Percentiles rank a stretch among this genome's conserved stretches.
Conservation (phyloP, 2,888 invertebrate genomes). For the Stomorhina lunata region DNA sequence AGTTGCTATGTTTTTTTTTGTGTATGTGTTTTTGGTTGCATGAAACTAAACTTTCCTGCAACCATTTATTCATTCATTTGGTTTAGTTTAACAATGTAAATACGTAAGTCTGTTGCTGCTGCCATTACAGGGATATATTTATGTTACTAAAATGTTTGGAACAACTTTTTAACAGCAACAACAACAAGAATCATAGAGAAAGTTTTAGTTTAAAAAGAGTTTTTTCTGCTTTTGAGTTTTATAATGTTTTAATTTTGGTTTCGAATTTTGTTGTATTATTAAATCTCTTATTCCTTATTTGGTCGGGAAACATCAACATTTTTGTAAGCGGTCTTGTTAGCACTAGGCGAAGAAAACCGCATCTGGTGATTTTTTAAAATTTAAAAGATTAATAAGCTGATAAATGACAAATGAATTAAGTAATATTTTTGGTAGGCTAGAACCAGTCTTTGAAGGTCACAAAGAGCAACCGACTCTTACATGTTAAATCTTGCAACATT, state of each 20-base stretch:
- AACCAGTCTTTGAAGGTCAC: no score
- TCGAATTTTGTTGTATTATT: not conserved
- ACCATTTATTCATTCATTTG: constrained; percentile 1
- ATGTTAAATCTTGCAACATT: no score
- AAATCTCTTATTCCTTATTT: not conserved
- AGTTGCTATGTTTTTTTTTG: constrained; percentile 9
- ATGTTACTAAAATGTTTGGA: not conserved
- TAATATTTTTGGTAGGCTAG: no score
- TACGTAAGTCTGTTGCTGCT: not conserved
- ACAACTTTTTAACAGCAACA: not conserved
- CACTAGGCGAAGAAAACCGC: no score
- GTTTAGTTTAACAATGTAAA: not conserved
- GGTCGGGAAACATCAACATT: not conserved
- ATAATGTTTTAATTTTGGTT: constrained; percentile 3
- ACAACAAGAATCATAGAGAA: not conserved
- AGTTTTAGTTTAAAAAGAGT: not conserved
- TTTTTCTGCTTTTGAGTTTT: not conserved
- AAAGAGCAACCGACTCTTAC: no score
- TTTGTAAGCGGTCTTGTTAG: constrained; percentile 7
- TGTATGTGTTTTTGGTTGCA: constrained; percentile 22
- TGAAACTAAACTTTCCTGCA: constrained; percentile 6
- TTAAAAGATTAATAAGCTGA: no score
- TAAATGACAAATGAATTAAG: no score
- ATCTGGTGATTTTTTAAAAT: no score
- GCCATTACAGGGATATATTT: no score